Conservation (phyloP, 1,140 invertebrate genomes). For the Ridgeia piscesae region DNA sequence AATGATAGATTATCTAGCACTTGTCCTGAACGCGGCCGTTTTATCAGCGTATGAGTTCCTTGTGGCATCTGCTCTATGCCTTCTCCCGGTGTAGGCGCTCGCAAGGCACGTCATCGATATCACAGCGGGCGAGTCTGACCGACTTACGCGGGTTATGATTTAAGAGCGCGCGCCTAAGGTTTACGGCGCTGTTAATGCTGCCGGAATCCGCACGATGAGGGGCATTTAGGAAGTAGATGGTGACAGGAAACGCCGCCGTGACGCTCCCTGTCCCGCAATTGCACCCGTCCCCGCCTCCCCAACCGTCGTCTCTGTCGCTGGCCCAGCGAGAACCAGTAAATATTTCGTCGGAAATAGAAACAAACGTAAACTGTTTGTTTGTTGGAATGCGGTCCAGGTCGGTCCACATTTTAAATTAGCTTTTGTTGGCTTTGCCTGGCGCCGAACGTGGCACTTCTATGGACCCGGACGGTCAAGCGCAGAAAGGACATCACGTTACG, state of each 20-base stretch:
- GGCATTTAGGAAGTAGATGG: not conserved
- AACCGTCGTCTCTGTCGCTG: not conserved
- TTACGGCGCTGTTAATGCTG: not conserved
- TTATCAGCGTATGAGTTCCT: not conserved
- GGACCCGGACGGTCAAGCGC: not conserved
- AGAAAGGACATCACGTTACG: not conserved
- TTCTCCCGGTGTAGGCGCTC: not conserved
- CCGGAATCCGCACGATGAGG: not conserved
- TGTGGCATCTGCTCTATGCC: too few relatives aligned
- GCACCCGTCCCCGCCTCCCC: too few relatives aligned
- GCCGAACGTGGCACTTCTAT: not conserved
- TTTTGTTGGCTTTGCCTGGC: not conserved
- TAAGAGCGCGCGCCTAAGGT: not conserved
- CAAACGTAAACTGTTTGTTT: slow-evolving; percentile 1
- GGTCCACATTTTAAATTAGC: not conserved
- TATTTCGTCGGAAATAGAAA: not conserved
- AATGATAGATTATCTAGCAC: not conserved
- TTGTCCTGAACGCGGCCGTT: not conserved
- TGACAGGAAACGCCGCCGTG: not conserved
- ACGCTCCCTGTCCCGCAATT: not conserved
- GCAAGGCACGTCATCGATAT: not conserved
- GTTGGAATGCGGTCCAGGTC: not conserved
- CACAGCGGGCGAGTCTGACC: not conserved
- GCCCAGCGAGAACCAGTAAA: not conserved
- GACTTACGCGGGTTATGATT: not conserved